These are phyloP conservation scores for Lampropteryx suffumata DNA, from an alignment of 2,888 invertebrate genomes.

Conservation along the genomic window DNA sequence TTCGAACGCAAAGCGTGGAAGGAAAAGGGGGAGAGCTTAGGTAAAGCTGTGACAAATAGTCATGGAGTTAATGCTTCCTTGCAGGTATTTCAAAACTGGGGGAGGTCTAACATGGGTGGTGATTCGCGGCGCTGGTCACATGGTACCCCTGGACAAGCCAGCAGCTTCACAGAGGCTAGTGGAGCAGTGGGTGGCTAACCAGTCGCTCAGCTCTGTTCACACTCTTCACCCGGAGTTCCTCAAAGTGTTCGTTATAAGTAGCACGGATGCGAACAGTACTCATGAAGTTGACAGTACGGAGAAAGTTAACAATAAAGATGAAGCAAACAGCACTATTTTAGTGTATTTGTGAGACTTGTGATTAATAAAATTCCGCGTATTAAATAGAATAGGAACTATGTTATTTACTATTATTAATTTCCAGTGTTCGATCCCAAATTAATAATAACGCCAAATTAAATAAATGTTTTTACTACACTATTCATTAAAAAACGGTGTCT, in stretches of 20 bases:
- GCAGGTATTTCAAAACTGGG: conserved; percentile 42
- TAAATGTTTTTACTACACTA: too few species aligned
- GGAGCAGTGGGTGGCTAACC: conserved; percentile 74
- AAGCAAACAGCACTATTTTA: neutral
- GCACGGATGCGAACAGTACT: too few species aligned
- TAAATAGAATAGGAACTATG: too few species aligned
- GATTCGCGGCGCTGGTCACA: conserved; percentile 85
- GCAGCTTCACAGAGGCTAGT: conserved; percentile 78
- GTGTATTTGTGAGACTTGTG: neutral
- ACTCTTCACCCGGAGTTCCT: conserved; percentile 33
- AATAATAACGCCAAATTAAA: too few species aligned
- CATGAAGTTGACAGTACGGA: neutral
- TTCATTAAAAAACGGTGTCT: too few species aligned
- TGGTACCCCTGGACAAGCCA: conserved; percentile 84
- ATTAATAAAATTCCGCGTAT: neutral
- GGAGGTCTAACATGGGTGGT: conserved; percentile 81
- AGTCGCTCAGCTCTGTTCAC: conserved; percentile 37
- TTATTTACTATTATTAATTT: too few species aligned
- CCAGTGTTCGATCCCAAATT: too few species aligned
- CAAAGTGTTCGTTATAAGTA: conserved; percentile 38
- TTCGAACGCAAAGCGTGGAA: too few species aligned
- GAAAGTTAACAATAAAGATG: neutral
- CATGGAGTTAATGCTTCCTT: too few species aligned
- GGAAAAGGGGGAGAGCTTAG: too few species aligned
- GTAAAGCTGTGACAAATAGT: too few species aligned